Conservation (phyloP, 2,797 vertebrate genomes). For the Betta splendens region DNA sequence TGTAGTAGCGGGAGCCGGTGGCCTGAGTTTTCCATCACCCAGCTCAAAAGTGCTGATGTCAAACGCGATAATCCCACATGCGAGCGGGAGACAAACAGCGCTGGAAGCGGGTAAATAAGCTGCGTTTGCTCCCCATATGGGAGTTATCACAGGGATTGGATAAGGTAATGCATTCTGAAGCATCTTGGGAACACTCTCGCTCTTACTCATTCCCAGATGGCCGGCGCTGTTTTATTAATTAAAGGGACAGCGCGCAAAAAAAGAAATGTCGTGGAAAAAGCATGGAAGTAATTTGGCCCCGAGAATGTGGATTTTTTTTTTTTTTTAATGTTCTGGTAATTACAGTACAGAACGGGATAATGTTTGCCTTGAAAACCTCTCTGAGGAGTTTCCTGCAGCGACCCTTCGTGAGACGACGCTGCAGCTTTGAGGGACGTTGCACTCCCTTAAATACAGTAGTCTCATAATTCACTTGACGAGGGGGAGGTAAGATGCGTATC, state of each 20-base stretch:
- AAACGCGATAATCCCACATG: constrained; percentile 46
- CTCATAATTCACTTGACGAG: constrained; percentile 50
- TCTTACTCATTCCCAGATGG: constrained; percentile 81
- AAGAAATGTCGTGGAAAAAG: constrained; percentile 66
- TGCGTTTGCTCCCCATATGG: constrained; percentile 61
- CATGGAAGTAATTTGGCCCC: constrained; percentile 73
- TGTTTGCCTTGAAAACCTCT: constrained; percentile 59
- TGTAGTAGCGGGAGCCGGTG: constrained; percentile 34
- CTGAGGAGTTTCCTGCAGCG: constrained; percentile 31
- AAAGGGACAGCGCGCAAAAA: constrained; percentile 52
- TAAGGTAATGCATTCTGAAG: constrained; percentile 69
- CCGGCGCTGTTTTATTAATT: constrained; percentile 76
- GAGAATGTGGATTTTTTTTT: constrained; percentile 65
- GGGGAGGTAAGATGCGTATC: constrained; percentile 40
- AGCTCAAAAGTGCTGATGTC: constrained; percentile 37
- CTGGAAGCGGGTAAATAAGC: constrained; percentile 50
- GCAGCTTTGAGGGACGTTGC: constrained; percentile 11
- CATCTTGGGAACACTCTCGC: constrained; percentile 64
- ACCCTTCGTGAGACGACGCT: constrained; percentile 10
- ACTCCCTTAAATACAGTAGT: constrained; percentile 55
- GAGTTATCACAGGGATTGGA: constrained; percentile 69
- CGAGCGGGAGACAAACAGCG: constrained; percentile 55
- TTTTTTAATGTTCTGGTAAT: constrained; percentile 73
- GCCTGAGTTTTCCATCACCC: constrained; percentile 45
- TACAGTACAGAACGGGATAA: constrained; percentile 52